Evolutionary conservation across 2,888 invertebrate genomes (phyloP).

Genomic region (Cylindroiulus punctatus): DNA sequence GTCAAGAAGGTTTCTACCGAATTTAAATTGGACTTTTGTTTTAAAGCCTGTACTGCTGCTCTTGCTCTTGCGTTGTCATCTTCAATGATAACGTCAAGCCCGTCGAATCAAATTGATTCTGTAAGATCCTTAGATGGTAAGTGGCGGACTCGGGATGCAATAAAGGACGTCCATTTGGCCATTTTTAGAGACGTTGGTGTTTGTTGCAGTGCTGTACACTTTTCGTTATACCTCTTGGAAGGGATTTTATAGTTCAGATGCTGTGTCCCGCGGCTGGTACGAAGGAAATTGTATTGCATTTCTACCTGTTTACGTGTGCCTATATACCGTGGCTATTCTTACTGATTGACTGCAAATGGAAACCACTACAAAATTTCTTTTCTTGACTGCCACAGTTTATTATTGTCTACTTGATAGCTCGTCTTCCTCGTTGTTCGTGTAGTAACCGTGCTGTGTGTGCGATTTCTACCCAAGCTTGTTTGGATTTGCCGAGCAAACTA

Average conservation of each 20-base stretch:
- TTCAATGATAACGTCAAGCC: background rate
- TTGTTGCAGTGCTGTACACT: background rate
- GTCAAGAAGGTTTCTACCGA: background rate
- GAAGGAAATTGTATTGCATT: background rate
- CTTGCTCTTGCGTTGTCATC: slow-evolving; percentile 1
- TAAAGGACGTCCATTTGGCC: background rate
- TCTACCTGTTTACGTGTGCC: background rate
- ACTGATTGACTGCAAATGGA: slow-evolving; percentile 13
- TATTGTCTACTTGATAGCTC: background rate
- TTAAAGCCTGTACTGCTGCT: background rate
- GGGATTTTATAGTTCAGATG: slow-evolving; percentile 18
- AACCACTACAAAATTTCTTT: background rate
- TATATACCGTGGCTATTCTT: background rate
- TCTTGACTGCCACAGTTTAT: background rate
- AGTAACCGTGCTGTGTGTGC: background rate
- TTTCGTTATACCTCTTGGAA: background rate
- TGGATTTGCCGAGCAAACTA: background rate
- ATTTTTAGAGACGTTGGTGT: slow-evolving; percentile 6
- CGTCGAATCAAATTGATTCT: slow-evolving; percentile 23
- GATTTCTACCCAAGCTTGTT: background rate
- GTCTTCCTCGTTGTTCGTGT: background rate
- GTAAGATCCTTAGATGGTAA: slow-evolving; percentile 3
- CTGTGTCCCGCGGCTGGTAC: background rate
- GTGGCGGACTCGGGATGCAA: background rate
- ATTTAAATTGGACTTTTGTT: slow-evolving; percentile 26